These are phyloP conservation scores for Noctilio leporinus DNA, from an alignment of 2,113 vertebrate species.

Conservation along the genomic window DNA sequence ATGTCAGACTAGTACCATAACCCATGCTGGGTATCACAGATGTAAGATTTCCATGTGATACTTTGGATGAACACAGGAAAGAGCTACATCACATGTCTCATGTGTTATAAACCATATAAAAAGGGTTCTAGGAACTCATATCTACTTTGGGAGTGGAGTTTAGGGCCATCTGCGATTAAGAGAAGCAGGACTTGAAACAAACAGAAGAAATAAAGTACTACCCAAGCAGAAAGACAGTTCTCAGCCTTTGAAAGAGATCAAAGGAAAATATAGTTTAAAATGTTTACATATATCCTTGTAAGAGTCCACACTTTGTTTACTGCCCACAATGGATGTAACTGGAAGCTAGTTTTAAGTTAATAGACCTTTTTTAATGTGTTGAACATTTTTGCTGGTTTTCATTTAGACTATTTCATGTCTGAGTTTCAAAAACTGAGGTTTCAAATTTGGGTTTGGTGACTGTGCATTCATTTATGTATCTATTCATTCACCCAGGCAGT, in stretches of 20 bases:
- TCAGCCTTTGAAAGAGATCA: constrained; percentile 5
- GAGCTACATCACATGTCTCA: background rate
- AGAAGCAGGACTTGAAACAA: background rate
- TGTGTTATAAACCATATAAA: background rate
- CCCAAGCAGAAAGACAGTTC: background rate
- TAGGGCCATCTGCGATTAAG: background rate
- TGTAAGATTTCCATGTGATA: background rate
- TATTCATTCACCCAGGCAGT: background rate
- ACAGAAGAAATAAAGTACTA: background rate
- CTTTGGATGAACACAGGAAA: background rate
- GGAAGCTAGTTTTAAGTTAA: background rate
- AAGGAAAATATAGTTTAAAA: constrained; percentile 4
- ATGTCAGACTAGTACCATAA: background rate
- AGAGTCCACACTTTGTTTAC: background rate
- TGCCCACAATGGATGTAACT: background rate
- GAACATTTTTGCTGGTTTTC: background rate
- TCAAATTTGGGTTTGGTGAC: background rate
- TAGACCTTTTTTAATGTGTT: background rate
- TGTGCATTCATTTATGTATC: background rate
- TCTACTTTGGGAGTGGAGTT: background rate
- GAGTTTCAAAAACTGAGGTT: background rate
- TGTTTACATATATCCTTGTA: background rate
- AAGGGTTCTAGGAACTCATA: background rate
- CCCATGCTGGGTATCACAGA: background rate
- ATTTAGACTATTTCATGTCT: background rate